Evolutionary conservation across 2,888 invertebrate genomes (phyloP), one percentile per base, ranked within the genome.

Genomic region (Cheiracanthium punctorium): DNA sequence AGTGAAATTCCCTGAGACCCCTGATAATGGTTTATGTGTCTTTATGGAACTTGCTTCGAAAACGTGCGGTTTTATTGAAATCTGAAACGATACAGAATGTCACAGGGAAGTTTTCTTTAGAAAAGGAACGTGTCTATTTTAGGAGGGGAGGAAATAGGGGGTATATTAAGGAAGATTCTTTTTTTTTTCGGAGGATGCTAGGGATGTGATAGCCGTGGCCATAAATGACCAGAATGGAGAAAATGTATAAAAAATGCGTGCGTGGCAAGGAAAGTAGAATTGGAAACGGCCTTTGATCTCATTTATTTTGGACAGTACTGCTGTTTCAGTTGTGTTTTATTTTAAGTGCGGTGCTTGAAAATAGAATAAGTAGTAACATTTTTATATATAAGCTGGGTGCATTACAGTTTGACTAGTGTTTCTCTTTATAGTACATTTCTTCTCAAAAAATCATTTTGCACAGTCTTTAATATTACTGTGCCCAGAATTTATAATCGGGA

Each of bases 31-130:
- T 69, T 84, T 84, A 84, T 84, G 73, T 72, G 70, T 75, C 75
- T 82, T 81, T 82, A 82, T 82, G 72, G 79, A 85, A 69, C 79
- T 79, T 74, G 84, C 74, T 77, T 80, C 79, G 20, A 32, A 74
- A 75, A 75, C 77, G 84, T 73, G 79, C 69, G 69, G 65, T 85
- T 85, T 85, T 85, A 79, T 85, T 85, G 84, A 79, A 85, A 85
- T 79, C 79, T 85, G 77, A 85, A 77, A 74, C 84, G 58, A 48
- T 79, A 79, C 79, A 74, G 79, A 82, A 76, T 79, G 84, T 80
- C 79, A 65, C 52, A 48, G 33, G 32, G 28, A 79, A 33, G 29
- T 69, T 67, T 77, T 77, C 43, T n/a, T n/a, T 7, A n/a, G 37
- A 69, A n/a, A 41, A 72, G 74, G 79, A 58, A 85, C 74, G 79